Base-by-base conservation (phyloP, 2,888 invertebrate genomes). In the Dryobotodes eremita region DNA sequence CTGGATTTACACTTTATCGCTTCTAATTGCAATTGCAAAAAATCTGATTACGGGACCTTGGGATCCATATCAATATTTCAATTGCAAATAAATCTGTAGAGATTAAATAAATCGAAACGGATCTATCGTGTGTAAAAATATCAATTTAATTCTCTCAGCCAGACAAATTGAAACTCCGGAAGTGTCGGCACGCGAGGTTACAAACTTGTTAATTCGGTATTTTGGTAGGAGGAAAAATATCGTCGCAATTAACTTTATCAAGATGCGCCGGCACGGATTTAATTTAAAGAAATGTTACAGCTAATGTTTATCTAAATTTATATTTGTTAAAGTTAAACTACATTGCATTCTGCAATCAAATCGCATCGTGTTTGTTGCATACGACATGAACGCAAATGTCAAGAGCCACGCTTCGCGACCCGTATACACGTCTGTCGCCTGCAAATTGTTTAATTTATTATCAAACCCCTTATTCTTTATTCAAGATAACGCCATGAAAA, bases 401-500 rank as follows among this genome's bases (percentile, higher is more conserved):
- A 87, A 77, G 79, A 75, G 78, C 75, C 79, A 83, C 65, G 84
- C 78, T 75, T 79, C 74, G 61, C 75, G 80, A 80, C 85, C 80
- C 78, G 75, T 83, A 84, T 85, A 53, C 64, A 61, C 76, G 79
- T 69, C 73, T 80, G 86, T 86, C 88, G 87, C 83, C 79, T 77
- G 86, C 86, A 86, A 90, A 89, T 88, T 84, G 80, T 85, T 87
- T 76, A 83, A 86, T 87, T 88, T 86, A 89, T 88, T 79, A 83
- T 80, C 81, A 86, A 88, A 85, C 78, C 77, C 90, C 90, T 93
- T 94, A 92, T 93, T 92, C 92, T 92, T 92, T 91, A 92, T 92
- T 91, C 71, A 82, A 86, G 94, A 94, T 95, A 94, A 93, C 87
- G 83, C 89, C 82, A 86, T 91, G 90, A 93, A 89, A 93, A 94